These are phyloP conservation scores for Dryobota labecula DNA, from an alignment of 2,888 invertebrate species.

Conservation along the genomic window DNA sequence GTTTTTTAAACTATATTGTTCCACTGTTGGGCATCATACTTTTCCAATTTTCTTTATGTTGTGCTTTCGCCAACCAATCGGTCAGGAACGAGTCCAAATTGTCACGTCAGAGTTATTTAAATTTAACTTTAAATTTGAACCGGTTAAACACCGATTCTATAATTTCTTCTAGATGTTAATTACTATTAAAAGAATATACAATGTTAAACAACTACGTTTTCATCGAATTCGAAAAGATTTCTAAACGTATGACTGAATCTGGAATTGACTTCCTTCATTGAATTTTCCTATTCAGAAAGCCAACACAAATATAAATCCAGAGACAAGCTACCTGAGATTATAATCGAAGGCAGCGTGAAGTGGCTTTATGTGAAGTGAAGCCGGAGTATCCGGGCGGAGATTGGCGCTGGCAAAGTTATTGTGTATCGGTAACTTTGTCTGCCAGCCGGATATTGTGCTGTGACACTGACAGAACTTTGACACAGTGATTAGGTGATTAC, in stretches of 20 bases:
- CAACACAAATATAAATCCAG: slow-evolving; percentile 31
- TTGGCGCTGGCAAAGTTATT: slow-evolving; percentile 70
- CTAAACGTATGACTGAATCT: background rate
- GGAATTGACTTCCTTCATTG: background rate
- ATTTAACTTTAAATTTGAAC: too few species aligned
- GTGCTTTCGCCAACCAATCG: too few species aligned
- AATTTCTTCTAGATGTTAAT: too few species aligned
- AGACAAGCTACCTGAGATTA: slow-evolving; percentile 58
- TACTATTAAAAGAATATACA: too few species aligned
- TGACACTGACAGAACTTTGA: slow-evolving; percentile 63
- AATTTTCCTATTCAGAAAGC: slow-evolving; percentile 15
- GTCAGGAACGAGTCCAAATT: too few species aligned
- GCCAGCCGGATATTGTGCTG: slow-evolving; percentile 65
- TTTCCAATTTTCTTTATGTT: too few species aligned
- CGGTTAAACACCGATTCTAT: too few species aligned
- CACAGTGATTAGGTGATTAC: slow-evolving; percentile 60
- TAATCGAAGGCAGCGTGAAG: slow-evolving; percentile 57
- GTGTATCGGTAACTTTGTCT: slow-evolving; percentile 64
- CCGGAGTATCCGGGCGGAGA: slow-evolving; percentile 70
- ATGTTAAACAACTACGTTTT: background rate
- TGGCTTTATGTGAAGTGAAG: slow-evolving; percentile 53
- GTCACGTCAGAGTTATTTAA: too few species aligned
- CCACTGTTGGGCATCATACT: too few species aligned
- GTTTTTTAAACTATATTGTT: too few species aligned
- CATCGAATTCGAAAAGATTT: background rate